Conservation (phyloP, 2,113 vertebrate species). For the Cygnus atratus region DNA sequence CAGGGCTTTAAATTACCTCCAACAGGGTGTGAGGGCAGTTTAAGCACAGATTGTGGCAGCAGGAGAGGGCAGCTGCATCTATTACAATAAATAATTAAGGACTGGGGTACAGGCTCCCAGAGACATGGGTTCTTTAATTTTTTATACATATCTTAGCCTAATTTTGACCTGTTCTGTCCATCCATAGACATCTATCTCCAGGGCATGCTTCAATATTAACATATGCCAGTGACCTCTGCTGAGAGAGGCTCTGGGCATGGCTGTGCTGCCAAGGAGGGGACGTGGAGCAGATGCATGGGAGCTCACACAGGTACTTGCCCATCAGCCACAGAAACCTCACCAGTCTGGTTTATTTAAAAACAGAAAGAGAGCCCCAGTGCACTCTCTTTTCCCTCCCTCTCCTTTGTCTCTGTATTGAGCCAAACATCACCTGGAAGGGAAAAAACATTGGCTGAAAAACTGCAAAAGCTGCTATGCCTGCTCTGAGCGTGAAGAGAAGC, state of each 20-base stretch:
- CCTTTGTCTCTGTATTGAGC: background rate
- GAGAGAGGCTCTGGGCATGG: background rate
- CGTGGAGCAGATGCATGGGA: background rate
- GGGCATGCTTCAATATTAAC: background rate
- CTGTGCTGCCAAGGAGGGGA: fast-evolving
- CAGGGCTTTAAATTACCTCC: background rate
- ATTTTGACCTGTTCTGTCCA: background rate
- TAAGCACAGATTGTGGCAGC: background rate
- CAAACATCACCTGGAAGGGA: background rate
- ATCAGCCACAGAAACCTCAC: background rate
- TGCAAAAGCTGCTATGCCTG: background rate
- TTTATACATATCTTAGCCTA: background rate
- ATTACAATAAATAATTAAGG: background rate
- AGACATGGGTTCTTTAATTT: background rate
- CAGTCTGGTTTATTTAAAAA: background rate
- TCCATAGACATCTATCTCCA: fast-evolving
- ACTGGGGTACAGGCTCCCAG: background rate
- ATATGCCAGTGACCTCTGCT: fast-evolving
- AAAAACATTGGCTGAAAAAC: background rate
- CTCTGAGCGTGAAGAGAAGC: background rate
- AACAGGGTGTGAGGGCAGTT: background rate
- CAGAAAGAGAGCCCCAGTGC: fast-evolving
- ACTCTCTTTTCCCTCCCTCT: background rate
- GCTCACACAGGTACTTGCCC: background rate
- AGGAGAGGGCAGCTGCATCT: fast-evolving